Percentiles rank a stretch among this genome's conserved stretches.
These are phyloP conservation scores for Petrocephalus sullivani DNA, from an alignment of 2,797 vertebrate species.

Conservation along the genomic window DNA sequence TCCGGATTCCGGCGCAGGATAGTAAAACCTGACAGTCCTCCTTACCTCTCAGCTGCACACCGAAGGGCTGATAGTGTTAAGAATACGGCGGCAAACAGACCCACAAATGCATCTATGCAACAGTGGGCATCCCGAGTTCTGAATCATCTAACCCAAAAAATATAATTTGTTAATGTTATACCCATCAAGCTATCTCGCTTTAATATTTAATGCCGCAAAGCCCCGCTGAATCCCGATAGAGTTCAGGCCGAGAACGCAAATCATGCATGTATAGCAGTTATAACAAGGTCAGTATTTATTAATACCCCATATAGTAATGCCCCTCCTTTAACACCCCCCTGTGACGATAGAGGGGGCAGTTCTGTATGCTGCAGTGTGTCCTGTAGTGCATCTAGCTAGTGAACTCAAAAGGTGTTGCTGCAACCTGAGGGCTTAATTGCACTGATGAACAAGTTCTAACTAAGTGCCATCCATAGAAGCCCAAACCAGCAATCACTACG, in stretches of 20 bases:
- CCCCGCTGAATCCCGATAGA: background rate
- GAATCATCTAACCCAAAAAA: background rate
- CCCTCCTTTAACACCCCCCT: background rate
- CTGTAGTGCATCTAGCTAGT: background rate
- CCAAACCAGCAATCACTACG: background rate
- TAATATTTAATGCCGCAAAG: background rate
- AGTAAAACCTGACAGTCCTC: slow-evolving; percentile 57
- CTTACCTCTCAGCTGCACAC: slow-evolving; percentile 55
- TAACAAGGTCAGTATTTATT: background rate
- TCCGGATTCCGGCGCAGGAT: slow-evolving; percentile 67
- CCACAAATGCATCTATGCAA: background rate
- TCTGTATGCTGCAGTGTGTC: background rate
- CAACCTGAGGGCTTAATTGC: background rate
- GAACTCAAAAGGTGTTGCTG: background rate
- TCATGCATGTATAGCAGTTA: background rate
- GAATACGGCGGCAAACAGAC: background rate
- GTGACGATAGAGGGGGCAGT: background rate
- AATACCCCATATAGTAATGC: background rate
- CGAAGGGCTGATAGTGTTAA: slow-evolving; percentile 48
- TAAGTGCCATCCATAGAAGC: background rate
- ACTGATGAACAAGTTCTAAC: slow-evolving; percentile 19
- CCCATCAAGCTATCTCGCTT: background rate
- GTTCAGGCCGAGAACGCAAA: background rate
- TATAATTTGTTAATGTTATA: background rate
- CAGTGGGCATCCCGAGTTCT: background rate